phyloP scores from a whole-genome alignment of 2,797 vertebrate species.

The Pseudotriccus pelzelni region DNA sequence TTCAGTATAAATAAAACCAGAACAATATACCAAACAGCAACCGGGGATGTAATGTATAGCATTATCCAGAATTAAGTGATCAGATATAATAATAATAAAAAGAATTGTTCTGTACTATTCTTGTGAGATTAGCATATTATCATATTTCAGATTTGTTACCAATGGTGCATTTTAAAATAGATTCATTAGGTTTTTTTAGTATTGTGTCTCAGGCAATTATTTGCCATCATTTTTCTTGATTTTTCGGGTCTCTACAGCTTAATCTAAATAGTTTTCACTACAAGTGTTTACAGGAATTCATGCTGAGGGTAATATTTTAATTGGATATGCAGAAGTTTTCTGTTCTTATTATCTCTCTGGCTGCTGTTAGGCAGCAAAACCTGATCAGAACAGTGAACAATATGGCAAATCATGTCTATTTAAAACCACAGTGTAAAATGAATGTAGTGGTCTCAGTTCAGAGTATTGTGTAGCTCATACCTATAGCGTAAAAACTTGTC shows the following conservation, averaged over 20 bases:
- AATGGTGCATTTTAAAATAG: conserved; percentile 72
- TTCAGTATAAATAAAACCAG: conserved; percentile 78
- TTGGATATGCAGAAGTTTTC: conserved; percentile 45
- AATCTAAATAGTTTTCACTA: conserved; percentile 64
- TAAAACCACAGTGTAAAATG: conserved; percentile 53
- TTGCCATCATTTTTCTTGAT: conserved; percentile 69
- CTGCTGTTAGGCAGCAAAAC: conserved; percentile 47
- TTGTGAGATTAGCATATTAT: conserved; percentile 77
- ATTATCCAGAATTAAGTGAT: conserved; percentile 77
- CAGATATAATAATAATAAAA: conserved; percentile 73
- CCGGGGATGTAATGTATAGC: conserved; percentile 75
- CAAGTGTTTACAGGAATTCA: conserved; percentile 49
- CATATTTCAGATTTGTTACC: conserved; percentile 72
- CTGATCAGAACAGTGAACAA: conserved; percentile 32
- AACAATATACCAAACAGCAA: conserved; percentile 77
- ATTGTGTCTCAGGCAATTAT: conserved; percentile 67
- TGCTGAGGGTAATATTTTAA: conserved; percentile 54
- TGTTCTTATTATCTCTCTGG: conserved; percentile 56
- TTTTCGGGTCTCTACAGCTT: conserved; percentile 71
- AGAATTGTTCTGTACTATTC: conserved; percentile 75
- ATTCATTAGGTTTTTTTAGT: conserved; percentile 70
- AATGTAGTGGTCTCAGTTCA: conserved; percentile 46
- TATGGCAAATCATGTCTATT: conserved; percentile 4
- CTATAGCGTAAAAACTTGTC: conserved; percentile 18
- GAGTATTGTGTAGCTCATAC: conserved; percentile 11